phyloP scores from a whole-genome alignment of 2,113 vertebrate genomes.

The Myrmecophaga tridactyla region DNA sequence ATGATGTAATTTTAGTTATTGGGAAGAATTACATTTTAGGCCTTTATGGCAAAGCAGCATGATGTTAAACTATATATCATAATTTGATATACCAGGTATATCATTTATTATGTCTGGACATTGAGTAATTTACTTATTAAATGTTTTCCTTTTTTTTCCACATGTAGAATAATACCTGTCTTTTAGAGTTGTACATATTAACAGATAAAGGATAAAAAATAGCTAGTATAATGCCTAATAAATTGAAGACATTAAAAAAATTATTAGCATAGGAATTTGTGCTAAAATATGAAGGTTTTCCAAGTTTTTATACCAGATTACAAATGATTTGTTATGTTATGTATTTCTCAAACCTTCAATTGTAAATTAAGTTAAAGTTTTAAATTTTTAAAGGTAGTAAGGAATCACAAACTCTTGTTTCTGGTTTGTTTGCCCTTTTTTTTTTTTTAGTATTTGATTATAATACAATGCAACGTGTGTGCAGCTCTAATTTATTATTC shows the following conservation, averaged over 20 bases:
- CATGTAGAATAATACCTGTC: neutral
- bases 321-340: neutral
- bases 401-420: neutral
- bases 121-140: neutral
- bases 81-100: neutral
- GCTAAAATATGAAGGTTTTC: neutral
- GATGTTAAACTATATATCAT: neutral
- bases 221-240: neutral
- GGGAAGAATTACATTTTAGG: neutral
- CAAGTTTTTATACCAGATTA: neutral
- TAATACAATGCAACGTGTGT: neutral
- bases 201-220: neutral
- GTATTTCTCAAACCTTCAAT: neutral
- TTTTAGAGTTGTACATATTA: neutral
- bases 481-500: neutral
- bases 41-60: neutral
- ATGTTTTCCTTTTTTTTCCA: neutral
- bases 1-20: neutral
- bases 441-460: neutral
- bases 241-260: neutral
- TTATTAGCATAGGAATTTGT: neutral
- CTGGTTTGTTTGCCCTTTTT: neutral
- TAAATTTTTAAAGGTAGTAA: neutral
- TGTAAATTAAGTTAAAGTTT: neutral
- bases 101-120: neutral